Conservation (phyloP, 2,888 invertebrate species). For the Norana najaformis region DNA sequence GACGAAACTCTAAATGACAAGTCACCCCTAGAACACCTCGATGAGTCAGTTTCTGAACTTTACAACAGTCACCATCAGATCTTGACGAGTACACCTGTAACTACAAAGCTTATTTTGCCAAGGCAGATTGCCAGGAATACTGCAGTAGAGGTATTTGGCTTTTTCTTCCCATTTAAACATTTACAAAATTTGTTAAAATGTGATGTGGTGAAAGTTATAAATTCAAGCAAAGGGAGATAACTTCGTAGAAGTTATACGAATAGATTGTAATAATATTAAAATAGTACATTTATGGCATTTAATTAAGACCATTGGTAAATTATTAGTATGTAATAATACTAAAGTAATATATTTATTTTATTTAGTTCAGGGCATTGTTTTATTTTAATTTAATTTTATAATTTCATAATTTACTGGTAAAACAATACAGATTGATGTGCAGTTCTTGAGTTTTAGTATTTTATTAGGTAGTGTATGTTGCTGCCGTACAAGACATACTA, state of each 20-base stretch:
- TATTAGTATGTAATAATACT: not conserved
- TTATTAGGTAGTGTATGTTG: not conserved
- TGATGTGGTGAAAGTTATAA: not conserved
- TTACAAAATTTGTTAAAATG: not conserved
- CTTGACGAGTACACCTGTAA: not conserved
- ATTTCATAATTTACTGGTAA: not conserved
- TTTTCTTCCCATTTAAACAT: too few relatives aligned
- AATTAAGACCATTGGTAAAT: not conserved
- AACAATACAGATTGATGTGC: not conserved
- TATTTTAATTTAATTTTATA: too few relatives aligned
- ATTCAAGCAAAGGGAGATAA: not conserved
- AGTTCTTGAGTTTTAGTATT: not conserved
- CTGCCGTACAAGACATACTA: not conserved
- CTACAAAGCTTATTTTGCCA: not conserved
- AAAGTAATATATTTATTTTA: too few relatives aligned
- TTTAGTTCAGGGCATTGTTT: not conserved
- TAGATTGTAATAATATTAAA: not conserved
- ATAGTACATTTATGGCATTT: not conserved
- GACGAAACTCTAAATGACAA: not conserved
- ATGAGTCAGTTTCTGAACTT: not conserved
- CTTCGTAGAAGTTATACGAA: not conserved
- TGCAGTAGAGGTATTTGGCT: not conserved
- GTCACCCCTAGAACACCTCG: not conserved
- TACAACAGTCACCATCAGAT: not conserved
- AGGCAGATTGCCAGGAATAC: not conserved